Conservation (phyloP, 2,888 invertebrate genomes). For the Ophion ellenae region DNA sequence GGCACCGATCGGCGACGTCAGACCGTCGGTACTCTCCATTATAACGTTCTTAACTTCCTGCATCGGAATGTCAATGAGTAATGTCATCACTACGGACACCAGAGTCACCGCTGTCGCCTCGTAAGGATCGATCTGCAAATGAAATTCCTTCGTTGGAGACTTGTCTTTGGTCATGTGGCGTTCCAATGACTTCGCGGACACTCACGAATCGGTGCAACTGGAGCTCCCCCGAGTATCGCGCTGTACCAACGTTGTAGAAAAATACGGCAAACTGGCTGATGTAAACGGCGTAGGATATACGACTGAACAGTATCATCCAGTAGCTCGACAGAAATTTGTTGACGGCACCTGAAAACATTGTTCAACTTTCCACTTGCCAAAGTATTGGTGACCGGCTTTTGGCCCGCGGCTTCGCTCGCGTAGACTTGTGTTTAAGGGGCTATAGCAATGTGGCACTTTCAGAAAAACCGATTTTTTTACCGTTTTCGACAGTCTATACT, state of each 20-base stretch:
- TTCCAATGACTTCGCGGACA: conserved; percentile 17
- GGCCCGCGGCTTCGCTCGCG: too few relatives aligned
- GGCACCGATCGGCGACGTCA: conserved; percentile 5
- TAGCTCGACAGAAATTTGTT: conserved; percentile 85
- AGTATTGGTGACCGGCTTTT: too few relatives aligned
- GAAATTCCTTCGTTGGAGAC: neutral
- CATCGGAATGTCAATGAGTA: conserved; percentile 88
- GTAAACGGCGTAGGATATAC: conserved; percentile 88
- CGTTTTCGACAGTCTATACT: too few relatives aligned
- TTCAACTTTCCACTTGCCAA: neutral
- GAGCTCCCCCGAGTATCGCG: conserved; percentile 87
- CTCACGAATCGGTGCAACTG: conserved; percentile 86
- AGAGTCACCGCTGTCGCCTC: conserved; percentile 86
- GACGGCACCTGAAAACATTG: conserved; percentile 83
- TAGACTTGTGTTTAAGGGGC: too few relatives aligned
- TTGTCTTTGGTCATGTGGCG: neutral
- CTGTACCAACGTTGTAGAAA: conserved; percentile 87
- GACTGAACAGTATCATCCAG: conserved; percentile 87
- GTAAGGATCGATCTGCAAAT: conserved; percentile 85
- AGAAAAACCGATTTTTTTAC: too few relatives aligned
- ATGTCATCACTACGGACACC: conserved; percentile 85
- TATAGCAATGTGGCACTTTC: too few relatives aligned
- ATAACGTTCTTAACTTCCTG: conserved; percentile 85
- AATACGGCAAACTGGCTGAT: conserved; percentile 88
- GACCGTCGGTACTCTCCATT: conserved; percentile 78